Conservation (phyloP, 2,797 vertebrate genomes). For the Anguilla pacifica region DNA sequence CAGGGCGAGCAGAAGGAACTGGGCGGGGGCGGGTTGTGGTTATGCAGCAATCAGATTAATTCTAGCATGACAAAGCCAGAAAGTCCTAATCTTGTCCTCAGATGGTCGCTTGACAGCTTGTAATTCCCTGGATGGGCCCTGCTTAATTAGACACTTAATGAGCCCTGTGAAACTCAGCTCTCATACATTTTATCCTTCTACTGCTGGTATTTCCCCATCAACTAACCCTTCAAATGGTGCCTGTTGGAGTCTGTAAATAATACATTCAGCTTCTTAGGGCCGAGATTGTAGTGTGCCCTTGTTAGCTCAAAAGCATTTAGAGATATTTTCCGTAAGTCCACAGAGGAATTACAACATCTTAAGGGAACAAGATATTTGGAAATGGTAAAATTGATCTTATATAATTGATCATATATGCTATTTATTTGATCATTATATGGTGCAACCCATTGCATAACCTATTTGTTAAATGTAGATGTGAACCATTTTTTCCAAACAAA, state of each 20-base stretch:
- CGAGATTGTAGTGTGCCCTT: neutral
- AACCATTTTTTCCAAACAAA: neutral
- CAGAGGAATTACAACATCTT: neutral
- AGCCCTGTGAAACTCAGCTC: neutral
- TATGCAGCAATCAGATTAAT: conserved; percentile 13
- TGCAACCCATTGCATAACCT: neutral
- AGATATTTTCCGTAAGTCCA: neutral
- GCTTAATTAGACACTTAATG: conserved; percentile 21
- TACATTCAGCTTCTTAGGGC: neutral
- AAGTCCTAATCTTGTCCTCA: conserved; percentile 12
- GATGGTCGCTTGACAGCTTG: conserved; percentile 7
- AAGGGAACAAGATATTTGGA: neutral
- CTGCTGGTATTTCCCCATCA: neutral
- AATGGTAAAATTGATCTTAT: neutral
- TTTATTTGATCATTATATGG: neutral
- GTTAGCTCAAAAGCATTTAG: neutral
- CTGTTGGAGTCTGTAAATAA: neutral
- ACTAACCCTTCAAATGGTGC: neutral
- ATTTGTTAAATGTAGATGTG: neutral
- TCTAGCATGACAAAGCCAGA: conserved; percentile 25
- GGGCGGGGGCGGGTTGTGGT: neutral
- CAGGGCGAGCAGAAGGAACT: neutral
- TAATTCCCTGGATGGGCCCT: neutral
- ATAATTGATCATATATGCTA: neutral
- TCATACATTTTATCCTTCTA: neutral